Base-by-base conservation (phyloP, 2,797 vertebrate genomes). In the Podarcis siculus region DNA sequence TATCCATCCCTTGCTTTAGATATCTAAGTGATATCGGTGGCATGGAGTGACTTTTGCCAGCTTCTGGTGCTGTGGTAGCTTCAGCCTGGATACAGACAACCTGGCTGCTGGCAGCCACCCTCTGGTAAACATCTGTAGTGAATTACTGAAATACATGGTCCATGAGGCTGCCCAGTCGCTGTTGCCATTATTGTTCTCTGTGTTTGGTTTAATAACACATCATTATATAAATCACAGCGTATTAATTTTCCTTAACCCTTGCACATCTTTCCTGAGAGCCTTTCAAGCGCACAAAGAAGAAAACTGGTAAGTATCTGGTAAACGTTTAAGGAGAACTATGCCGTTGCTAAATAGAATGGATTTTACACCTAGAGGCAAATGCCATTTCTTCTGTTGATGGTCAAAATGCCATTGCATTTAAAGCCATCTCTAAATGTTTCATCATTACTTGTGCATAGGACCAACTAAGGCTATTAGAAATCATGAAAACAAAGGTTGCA, bases 231-330 rank as follows among this genome's bases (percentile, higher is more conserved):
- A 82, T 89, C 2, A 3, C 58, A 76, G 23, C 9, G 0, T 64
- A 61, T 87, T 3, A 39, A 58, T 21, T 89, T 93, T 69, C 96
- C 97, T 97, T 99, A 97, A 96, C 98, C 87, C 3, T 3, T 17
- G 0, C 82, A 99, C 98, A 37, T 99, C 99, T 1, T 99, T 99
- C 95, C 93, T 99, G 91, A 97, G 97, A 92, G 98, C 98, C 0
- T 99, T 99, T 95, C 99, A 99, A 95, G 98, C 98, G 8, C 99
- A 99, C 92, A 99, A 99, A 94, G 99, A 99, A 90, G 99, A 99
- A 95, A 99, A 99, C 95, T 99, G 99, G 99, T 99, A 94, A 98
- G 98, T 96, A 76, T 4, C 8, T 8, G 6, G 12, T 10, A 37
- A 73, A 79, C 37, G 0, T n/a, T 21, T 73, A 4, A 21, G 55